phyloP scores from a whole-genome alignment of 2,888 invertebrate genomes.

The Epirrhoe tristata region DNA sequence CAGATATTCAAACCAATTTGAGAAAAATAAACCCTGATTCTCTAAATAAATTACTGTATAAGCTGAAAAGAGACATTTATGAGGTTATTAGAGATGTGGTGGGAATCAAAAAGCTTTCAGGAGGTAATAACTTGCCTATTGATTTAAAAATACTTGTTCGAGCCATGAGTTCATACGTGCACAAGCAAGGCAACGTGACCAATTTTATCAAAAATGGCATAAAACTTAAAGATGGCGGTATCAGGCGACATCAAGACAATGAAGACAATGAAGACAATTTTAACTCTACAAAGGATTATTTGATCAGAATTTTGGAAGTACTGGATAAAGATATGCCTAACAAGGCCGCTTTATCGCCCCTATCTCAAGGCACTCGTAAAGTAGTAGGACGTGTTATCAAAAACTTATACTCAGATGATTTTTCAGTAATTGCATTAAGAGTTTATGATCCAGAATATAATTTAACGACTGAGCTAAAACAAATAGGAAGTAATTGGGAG shows the following conservation, averaged over 20 bases:
- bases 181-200: constrained; percentile 45
- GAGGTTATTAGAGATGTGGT: constrained; percentile 62
- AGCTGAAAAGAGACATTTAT: constrained; percentile 65
- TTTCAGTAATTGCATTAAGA: constrained; percentile 41
- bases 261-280: constrained; percentile 12
- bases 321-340: constrained; percentile 54
- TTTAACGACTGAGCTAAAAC: constrained; percentile 54
- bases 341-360: constrained; percentile 48
- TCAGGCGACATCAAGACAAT: constrained; percentile 10
- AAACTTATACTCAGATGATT: constrained; percentile 51
- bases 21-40: constrained; percentile 45
- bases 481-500: constrained; percentile 60
- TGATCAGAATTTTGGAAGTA: constrained; percentile 55
- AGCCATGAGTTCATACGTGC: constrained; percentile 61
- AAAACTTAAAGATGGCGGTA: constrained; percentile 26
- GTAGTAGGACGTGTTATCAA: constrained; percentile 60
- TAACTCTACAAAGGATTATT: constrained; percentile 41
- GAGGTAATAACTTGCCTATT: constrained; percentile 47
- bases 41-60: constrained; percentile 53
- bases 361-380: constrained; percentile 54
- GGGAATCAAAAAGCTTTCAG: constrained; percentile 53
- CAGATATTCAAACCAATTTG: constrained; percentile 45
- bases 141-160: constrained; percentile 57
- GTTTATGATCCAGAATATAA: constrained; percentile 54
- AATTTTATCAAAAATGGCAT: constrained; percentile 28